Evolutionary conservation across 2,888 invertebrate genomes (phyloP).

Genomic region (Agrochola lota): DNA sequence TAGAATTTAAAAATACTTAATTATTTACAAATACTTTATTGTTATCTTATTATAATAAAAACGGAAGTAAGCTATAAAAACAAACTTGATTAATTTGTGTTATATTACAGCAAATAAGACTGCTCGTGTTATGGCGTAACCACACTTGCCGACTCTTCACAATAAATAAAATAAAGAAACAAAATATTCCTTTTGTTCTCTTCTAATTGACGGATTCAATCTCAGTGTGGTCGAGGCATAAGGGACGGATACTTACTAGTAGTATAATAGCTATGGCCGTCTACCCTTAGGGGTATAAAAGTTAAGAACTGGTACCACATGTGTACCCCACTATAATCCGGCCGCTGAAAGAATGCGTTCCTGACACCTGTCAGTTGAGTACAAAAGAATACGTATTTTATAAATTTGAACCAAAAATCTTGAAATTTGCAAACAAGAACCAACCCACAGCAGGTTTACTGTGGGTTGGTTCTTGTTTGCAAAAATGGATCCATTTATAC

Average conservation of each 20-base stretch:
- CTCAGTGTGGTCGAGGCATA: slow-evolving; percentile 48
- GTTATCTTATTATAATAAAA: slow-evolving; percentile 62
- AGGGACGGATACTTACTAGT: slow-evolving; percentile 58
- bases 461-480: too few species aligned
- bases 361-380: too few species aligned
- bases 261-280: slow-evolving; percentile 44
- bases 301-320: slow-evolving; percentile 16
- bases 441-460: too few species aligned
- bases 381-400: too few species aligned
- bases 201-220: slow-evolving; percentile 59
- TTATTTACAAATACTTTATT: slow-evolving; percentile 68
- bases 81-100: slow-evolving; percentile 55
- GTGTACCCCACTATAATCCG: not conserved
- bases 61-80: slow-evolving; percentile 62
- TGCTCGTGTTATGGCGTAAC: slow-evolving; percentile 48
- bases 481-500: too few species aligned
- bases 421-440: too few species aligned
- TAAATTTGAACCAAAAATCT: too few species aligned
- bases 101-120: slow-evolving; percentile 43
- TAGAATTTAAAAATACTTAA: slow-evolving; percentile 6
- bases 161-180: slow-evolving; percentile 42
- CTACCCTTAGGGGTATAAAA: slow-evolving; percentile 17
- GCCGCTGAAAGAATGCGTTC: too few species aligned
- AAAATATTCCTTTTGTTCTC: slow-evolving; percentile 28
- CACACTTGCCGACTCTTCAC: slow-evolving; percentile 36